A percentile compares a stretch with the other conserved stretches of the same genome.
Evolutionary conservation across 1,140 invertebrate genomes (phyloP).

Genomic region (Brachionus rotundiformis): DNA sequence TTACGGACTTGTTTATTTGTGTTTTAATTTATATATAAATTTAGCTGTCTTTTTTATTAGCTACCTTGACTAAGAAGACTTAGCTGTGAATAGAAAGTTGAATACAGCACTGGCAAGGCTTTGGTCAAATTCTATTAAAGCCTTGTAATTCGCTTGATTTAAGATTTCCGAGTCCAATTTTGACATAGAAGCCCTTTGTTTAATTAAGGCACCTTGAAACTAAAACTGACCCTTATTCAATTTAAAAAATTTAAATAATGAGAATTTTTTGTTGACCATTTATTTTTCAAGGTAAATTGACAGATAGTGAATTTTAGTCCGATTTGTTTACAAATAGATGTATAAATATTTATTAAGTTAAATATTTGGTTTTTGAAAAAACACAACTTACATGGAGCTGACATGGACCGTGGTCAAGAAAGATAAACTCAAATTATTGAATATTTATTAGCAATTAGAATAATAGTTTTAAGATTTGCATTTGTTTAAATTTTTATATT

Average conservation of each 20-base stretch:
- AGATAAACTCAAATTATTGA: too few species aligned
- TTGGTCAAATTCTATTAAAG: conserved; percentile 1
- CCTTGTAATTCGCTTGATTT: background rate
- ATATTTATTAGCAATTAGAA: too few species aligned
- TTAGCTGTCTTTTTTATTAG: background rate
- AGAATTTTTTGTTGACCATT: too few species aligned
- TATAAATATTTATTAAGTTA: too few species aligned
- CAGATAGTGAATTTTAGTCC: too few species aligned
- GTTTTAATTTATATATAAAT: background rate
- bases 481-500: too few species aligned
- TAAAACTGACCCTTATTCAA: background rate
- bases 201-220: background rate
- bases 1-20: background rate
- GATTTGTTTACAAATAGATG: too few species aligned
- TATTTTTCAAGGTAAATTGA: too few species aligned
- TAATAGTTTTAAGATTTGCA: too few species aligned
- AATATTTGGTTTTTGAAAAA: too few species aligned
- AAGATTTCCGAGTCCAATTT: background rate
- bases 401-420: too few species aligned
- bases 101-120: background rate
- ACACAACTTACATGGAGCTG: too few species aligned
- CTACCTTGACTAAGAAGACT: conserved; percentile 11
- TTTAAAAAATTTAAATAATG: background rate
- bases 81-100: background rate
- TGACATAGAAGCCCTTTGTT: background rate